Percentiles rank a stretch among this genome's conserved stretches.
Conservation (phyloP, 2,797 vertebrate genomes). For the Meriones psammophilus region DNA sequence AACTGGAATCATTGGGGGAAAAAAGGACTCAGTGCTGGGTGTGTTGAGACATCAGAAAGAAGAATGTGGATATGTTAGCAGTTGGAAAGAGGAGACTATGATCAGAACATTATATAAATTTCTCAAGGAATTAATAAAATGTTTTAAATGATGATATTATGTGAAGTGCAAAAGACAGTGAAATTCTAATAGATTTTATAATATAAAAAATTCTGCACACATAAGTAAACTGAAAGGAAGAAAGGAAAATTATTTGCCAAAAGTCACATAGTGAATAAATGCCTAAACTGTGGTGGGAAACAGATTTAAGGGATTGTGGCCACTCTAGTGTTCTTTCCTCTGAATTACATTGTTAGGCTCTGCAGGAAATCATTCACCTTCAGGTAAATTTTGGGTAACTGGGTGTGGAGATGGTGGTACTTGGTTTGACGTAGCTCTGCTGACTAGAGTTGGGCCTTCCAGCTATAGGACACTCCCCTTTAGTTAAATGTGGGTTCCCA, state of each 20-base stretch:
- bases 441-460: not conserved
- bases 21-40: not conserved
- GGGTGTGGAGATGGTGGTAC: not conserved
- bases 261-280: not conserved
- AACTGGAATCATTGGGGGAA: not conserved
- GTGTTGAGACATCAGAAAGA: not conserved
- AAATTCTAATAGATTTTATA: not conserved
- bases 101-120: not conserved
- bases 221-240: not conserved
- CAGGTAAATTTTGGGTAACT: not conserved
- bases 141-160: not conserved
- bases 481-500: slow-evolving; percentile 58
- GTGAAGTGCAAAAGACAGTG: not conserved
- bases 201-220: not conserved
- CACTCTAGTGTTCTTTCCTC: slow-evolving; percentile 21
- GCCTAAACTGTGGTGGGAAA: not conserved
- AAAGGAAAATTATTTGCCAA: not conserved
- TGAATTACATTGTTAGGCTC: not conserved
- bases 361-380: slow-evolving; percentile 12
- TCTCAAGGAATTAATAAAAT: slow-evolving; percentile 8
- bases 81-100: not conserved
- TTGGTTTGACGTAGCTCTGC: not conserved
- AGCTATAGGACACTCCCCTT: not conserved
- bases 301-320: not conserved
- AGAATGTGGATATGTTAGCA: not conserved